Evolutionary conservation across 2,888 invertebrate species (phyloP).

Genomic region (Cryptus viduatorius): DNA sequence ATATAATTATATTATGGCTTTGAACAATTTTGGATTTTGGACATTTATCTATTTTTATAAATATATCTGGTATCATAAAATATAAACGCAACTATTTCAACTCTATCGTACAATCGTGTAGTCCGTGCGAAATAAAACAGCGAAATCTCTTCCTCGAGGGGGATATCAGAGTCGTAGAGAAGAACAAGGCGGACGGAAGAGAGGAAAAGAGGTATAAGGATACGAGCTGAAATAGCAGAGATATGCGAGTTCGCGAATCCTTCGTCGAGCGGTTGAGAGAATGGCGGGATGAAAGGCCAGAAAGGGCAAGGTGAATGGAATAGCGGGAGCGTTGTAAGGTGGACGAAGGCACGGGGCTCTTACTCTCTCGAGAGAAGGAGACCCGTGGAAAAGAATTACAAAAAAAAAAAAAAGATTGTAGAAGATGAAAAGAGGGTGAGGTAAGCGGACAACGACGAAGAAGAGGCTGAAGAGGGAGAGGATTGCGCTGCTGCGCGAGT

Average conservation of each 20-base stretch:
- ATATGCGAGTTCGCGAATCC: constrained; percentile 66
- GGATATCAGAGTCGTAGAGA: constrained; percentile 19
- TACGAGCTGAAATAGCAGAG: constrained; percentile 12
- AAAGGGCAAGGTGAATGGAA: constrained; percentile 70
- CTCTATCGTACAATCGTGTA: constrained; percentile 50
- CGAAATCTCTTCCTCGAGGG: constrained; percentile 24
- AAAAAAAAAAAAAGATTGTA: constrained; percentile 20
- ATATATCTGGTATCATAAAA: not conserved
- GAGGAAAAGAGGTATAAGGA: constrained; percentile 32
- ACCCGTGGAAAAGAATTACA: constrained; percentile 28
- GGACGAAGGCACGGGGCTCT: constrained; percentile 53
- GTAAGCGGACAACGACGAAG: constrained; percentile 29
- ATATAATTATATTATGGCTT: not conserved
- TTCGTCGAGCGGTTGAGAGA: constrained; percentile 68
- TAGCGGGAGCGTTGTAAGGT: constrained; percentile 65
- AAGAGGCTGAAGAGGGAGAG: constrained; percentile 30
- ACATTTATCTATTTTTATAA: not conserved
- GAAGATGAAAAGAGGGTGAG: constrained; percentile 24
- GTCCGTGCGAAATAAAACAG: constrained; percentile 37
- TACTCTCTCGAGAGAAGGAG: constrained; percentile 16
- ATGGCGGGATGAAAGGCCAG: constrained; percentile 72
- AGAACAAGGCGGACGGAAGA: constrained; percentile 25
- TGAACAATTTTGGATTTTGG: not conserved
- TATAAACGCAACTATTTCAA: constrained; percentile 26
- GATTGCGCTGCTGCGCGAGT: constrained; percentile 16